These are phyloP conservation scores for Drepanosiphum platanoidis DNA, from an alignment of 2,888 invertebrate genomes.

Conservation along the genomic window DNA sequence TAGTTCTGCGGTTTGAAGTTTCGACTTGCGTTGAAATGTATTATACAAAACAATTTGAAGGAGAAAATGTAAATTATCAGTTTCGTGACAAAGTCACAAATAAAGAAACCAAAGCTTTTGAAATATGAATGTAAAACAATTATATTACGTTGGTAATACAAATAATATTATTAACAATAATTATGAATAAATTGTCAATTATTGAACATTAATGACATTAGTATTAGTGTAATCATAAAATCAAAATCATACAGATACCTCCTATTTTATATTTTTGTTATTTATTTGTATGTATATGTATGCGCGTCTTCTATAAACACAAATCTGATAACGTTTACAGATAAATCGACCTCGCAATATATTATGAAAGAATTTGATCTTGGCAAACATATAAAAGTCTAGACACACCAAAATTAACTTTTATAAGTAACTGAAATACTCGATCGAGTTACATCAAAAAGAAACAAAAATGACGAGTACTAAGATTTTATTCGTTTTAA, in stretches of 20 bases:
- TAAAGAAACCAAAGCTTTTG: neutral
- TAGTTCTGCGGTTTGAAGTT: neutral
- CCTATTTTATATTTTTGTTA: neutral
- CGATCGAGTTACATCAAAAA: neutral
- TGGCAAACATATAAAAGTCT: neutral
- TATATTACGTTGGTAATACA: too few species aligned
- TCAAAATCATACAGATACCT: neutral
- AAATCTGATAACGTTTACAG: neutral
- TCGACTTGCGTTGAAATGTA: too few species aligned
- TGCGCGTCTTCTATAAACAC: slow-evolving; percentile 19
- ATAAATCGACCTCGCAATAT: neutral
- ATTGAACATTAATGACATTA: neutral
- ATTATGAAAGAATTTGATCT: neutral
- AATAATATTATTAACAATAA: neutral
- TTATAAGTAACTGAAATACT: neutral
- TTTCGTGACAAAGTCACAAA: neutral
- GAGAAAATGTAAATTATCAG: neutral
- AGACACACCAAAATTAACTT: too few species aligned
- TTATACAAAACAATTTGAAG: neutral
- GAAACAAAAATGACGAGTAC: neutral
- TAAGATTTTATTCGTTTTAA: neutral
- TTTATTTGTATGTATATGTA: neutral
- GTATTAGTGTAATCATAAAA: neutral
- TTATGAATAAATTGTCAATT: neutral
- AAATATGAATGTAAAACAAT: neutral